Conservation (phyloP, 2,113 vertebrate species). For the Felis chaus region DNA sequence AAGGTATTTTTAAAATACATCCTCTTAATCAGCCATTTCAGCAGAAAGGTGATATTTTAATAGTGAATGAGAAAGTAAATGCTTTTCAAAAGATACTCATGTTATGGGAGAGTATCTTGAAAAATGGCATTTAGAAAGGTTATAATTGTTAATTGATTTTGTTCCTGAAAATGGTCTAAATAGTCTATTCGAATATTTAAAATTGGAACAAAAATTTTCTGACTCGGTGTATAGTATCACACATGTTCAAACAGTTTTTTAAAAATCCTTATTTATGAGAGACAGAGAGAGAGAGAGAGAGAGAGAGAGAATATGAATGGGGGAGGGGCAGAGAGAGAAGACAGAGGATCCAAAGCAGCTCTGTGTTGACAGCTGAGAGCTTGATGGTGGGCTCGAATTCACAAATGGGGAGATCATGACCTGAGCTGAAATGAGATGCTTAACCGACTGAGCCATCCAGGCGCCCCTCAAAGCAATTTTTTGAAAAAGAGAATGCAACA, state of each 20-base stretch:
- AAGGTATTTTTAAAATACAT: constrained; percentile 23
- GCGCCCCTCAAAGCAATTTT: not conserved
- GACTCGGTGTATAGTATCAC: not conserved
- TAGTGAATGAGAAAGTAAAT: constrained; percentile 40
- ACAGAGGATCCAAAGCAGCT: too few species aligned
- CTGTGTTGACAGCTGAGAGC: too few species aligned
- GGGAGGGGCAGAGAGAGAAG: too few species aligned
- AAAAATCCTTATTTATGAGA: not conserved
- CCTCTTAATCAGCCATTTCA: constrained; percentile 47
- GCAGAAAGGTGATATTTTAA: constrained; percentile 55
- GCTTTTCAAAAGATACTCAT: constrained; percentile 36
- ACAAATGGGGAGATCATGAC: too few species aligned
- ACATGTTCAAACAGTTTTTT: not conserved
- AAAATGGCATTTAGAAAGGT: constrained; percentile 59
- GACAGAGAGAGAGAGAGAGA: too few species aligned
- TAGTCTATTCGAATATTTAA: not conserved
- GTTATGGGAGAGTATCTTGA: constrained; percentile 27
- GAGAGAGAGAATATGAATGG: too few species aligned
- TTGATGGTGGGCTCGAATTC: too few species aligned
- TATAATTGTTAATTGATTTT: constrained; percentile 62
- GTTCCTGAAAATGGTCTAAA: constrained; percentile 18
- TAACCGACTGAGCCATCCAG: too few species aligned
- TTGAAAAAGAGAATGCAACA: not conserved
- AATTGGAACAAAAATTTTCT: constrained; percentile 12
- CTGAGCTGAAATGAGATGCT: too few species aligned